These are phyloP conservation scores for Osmerus eperlanus DNA, from an alignment of 2,113 vertebrate species.

Conservation along the genomic window DNA sequence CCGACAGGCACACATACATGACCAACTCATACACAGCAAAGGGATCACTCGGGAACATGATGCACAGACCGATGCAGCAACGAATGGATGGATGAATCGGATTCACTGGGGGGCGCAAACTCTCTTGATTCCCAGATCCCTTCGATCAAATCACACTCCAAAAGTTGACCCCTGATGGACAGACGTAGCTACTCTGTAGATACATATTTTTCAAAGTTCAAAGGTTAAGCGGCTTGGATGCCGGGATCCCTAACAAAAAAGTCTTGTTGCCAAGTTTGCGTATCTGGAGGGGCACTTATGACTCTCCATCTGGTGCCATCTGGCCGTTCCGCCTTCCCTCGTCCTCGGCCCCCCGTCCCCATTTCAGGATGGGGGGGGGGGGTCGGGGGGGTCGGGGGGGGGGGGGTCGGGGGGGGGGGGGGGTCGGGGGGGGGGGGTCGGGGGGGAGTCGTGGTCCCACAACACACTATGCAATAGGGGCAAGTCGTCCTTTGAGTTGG, in stretches of 20 bases:
- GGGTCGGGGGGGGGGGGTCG: not conserved
- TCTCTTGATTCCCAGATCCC: no score
- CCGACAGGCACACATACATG: constrained; percentile 1
- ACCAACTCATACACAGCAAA: constrained; percentile 9
- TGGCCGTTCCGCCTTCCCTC: constrained; percentile 50
- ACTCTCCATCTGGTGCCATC: constrained; percentile 76
- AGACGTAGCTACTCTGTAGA: no score
- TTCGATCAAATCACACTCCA: no score
- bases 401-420: not conserved
- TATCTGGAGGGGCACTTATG: constrained; percentile 69
- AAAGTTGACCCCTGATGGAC: no score
- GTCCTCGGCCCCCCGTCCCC: constrained; percentile 59
- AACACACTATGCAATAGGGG: constrained; percentile 40
- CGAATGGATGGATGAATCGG: not conserved
- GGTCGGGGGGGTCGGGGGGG: not conserved
- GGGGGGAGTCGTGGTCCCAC: no score
- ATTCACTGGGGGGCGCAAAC: not conserved
- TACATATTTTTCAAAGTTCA: constrained; percentile 29
- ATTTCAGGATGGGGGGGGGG: constrained; percentile 42
- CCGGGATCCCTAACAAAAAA: constrained; percentile 59
- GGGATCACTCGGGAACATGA: not conserved
- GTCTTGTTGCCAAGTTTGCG: constrained; percentile 59
- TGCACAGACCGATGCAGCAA: not conserved
- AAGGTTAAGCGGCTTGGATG: constrained; percentile 64
- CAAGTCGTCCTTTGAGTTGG: constrained; percentile 56